Evolutionary conservation across 2,888 invertebrate genomes (phyloP).

Genomic region (Drosophila meridiana): DNA sequence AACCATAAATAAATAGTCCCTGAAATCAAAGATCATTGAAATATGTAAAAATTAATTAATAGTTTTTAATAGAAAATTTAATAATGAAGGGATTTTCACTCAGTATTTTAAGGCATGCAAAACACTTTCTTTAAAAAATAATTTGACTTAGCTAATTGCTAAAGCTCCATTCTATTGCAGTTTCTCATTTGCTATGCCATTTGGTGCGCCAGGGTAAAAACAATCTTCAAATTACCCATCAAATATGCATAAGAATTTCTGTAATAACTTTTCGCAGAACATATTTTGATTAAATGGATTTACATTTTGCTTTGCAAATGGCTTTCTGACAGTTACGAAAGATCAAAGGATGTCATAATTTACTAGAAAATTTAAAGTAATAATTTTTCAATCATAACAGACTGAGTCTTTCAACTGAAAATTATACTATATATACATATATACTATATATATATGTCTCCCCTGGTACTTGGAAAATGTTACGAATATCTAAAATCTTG

Average conservation of each 20-base stretch:
- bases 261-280: slow-evolving; percentile 2
- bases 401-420: neutral
- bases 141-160: slow-evolving; percentile 5
- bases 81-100: neutral
- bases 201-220: slow-evolving; percentile 19
- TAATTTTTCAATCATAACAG: too few relatives aligned
- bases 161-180: slow-evolving; percentile 3
- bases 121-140: neutral
- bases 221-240: slow-evolving; percentile 23
- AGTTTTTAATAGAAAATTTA: neutral
- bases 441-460: too few relatives aligned
- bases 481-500: neutral
- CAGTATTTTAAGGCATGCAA: neutral
- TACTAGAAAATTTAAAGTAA: neutral
- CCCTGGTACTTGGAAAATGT: too few relatives aligned
- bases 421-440: too few relatives aligned
- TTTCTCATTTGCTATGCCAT: slow-evolving; percentile 19
- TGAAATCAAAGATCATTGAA: slow-evolving; percentile 36
- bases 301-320: neutral
- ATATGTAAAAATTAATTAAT: slow-evolving; percentile 2
- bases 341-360: neutral
- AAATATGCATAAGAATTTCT: slow-evolving; percentile 19
- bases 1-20: slow-evolving; percentile 36
- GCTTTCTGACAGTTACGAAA: neutral
- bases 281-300: slow-evolving; percentile 9